phyloP scores from a whole-genome alignment of 2,113 vertebrate genomes.

The Myocastor coypus region DNA sequence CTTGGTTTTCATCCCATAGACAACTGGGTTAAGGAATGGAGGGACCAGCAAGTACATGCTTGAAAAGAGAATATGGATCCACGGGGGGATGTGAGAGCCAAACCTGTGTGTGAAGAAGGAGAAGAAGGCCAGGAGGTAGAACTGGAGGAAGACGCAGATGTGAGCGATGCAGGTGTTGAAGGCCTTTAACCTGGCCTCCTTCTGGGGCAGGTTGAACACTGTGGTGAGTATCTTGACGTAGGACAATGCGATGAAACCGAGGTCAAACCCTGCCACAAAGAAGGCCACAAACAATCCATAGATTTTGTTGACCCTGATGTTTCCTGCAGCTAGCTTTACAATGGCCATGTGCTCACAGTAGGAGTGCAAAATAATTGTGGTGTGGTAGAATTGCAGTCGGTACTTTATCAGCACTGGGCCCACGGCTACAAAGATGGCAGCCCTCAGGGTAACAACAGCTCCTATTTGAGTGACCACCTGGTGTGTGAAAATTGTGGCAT shows the following conservation, averaged over 20 bases:
- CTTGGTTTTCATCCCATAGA: conserved; percentile 45
- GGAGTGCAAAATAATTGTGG: conserved; percentile 8
- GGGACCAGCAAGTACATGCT: conserved; percentile 43
- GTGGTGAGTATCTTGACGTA: conserved; percentile 2
- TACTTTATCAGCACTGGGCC: conserved; percentile 33
- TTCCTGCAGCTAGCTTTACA: conserved; percentile 32
- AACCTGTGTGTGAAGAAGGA: conserved; percentile 66
- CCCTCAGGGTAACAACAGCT: background rate
- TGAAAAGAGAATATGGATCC: conserved; percentile 36
- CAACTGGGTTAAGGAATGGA: conserved; percentile 52
- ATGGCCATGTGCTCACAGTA: conserved; percentile 59
- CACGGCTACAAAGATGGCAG: background rate
- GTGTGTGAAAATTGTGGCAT: background rate
- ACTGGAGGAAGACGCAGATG: conserved; percentile 56
- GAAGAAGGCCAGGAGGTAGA: conserved; percentile 56
- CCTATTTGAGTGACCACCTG: background rate
- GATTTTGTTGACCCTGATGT: conserved; percentile 9
- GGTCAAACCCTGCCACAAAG: background rate
- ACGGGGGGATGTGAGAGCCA: conserved; percentile 3
- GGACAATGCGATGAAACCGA: background rate
- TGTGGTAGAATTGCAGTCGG: conserved; percentile 6
- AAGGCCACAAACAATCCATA: background rate
- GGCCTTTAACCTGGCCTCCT: conserved; percentile 23
- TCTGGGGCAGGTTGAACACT: background rate
- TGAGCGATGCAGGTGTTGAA: conserved; percentile 61